Base-by-base conservation (phyloP, 2,888 invertebrate genomes). In the Germaria angustata region DNA sequence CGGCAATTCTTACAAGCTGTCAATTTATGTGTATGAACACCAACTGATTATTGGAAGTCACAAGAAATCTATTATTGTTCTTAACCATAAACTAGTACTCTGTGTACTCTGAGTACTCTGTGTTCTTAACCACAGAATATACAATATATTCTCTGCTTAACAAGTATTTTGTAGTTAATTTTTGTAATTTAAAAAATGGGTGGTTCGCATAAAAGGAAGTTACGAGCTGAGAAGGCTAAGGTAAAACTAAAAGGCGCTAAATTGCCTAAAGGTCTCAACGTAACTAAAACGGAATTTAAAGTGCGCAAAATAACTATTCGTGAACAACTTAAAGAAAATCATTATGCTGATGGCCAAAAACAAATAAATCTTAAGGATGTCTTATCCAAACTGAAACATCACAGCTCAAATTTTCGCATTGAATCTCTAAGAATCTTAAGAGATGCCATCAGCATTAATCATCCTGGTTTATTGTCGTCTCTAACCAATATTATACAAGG, bases 221-320 rank as follows among this genome's bases (percentile, higher is more conserved):
- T 96, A 3, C 95, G 95, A 86, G 93, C 95, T 0, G 98, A 98
- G 90, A 98, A 96, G 88, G 94, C 96, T 0, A 98, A 98, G 93
- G 95, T 96, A 0, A 97, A 98, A 90, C 91, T 98, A 36, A 98
- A 97, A 91, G 93, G 94, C 20, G 95, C 95, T 78, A 94, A 95
- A 90, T 90, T 98, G 66, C 96, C 96, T 0, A 98, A 96, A 92
- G 97, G 97, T 7, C 94, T 95, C 68, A 98, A 98, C 93, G 94
- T 96, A 4, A 98, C 98, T 0, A 95, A 97, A 89, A 95, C 97
- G 0, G 94, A 95, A 86, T 98, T 98, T 87, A 97, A 97, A 93
- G 94, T 97, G 0, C 95, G 95, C 87, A 96, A 97, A 88, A 97
- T 98, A 85, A 92, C 96, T 2, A 93, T 98, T 44, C 93, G 93